phyloP scores from a whole-genome alignment of 2,888 invertebrate species.

The Melanargia galathea region DNA sequence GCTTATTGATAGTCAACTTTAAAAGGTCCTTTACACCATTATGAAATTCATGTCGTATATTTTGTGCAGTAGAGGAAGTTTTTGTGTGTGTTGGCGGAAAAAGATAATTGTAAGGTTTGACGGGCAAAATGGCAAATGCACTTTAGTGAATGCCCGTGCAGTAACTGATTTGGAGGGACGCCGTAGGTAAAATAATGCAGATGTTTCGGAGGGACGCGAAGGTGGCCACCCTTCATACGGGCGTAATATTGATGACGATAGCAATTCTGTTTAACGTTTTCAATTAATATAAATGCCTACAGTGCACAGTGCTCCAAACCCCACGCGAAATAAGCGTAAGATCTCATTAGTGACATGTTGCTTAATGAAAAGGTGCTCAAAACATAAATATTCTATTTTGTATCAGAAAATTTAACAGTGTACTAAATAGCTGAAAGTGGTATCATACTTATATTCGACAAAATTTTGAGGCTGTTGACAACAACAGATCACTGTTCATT shows the following conservation, averaged over 20 bases:
- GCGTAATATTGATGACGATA: constrained; percentile 67
- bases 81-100: constrained; percentile 38
- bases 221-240: constrained; percentile 46
- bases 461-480: too few relatives aligned
- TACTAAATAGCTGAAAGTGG: too few relatives aligned
- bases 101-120: constrained; percentile 69
- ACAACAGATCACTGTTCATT: too few relatives aligned
- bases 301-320: constrained; percentile 5
- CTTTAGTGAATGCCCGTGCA: constrained; percentile 75
- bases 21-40: constrained; percentile 39
- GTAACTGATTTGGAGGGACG: constrained; percentile 70
- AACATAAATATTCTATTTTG: too few relatives aligned
- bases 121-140: constrained; percentile 73
- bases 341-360: constrained; percentile 3
- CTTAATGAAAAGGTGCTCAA: background rate
- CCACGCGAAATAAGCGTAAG: background rate
- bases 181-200: constrained; percentile 78
- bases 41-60: constrained; percentile 44
- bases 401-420: too few relatives aligned
- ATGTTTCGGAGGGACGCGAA: constrained; percentile 59
- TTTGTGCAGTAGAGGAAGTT: constrained; percentile 41
- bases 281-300: constrained; percentile 74
- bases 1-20: constrained; percentile 54
- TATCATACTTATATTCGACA: too few relatives aligned
- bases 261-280: constrained; percentile 68